phyloP scores from a whole-genome alignment of 1,140 invertebrate genomes.

The Apis cerana region DNA sequence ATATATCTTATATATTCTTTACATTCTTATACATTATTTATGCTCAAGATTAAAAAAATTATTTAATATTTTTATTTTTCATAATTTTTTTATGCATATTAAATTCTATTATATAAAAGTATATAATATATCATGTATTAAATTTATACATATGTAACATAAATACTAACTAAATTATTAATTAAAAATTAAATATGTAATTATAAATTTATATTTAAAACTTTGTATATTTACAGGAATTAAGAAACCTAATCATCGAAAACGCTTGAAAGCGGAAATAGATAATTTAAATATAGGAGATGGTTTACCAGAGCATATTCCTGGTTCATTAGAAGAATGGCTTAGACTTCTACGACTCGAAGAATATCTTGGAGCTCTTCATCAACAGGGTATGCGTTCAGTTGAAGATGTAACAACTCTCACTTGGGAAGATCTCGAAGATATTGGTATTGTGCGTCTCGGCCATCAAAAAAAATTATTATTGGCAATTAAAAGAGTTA shows the following conservation, averaged over 20 bases:
- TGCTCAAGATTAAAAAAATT: too few species aligned
- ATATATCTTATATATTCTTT: too few species aligned
- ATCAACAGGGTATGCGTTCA: constrained; percentile 95
- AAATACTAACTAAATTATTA: neutral
- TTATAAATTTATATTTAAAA: neutral
- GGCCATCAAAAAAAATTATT: constrained; percentile 99
- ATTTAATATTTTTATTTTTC: too few species aligned
- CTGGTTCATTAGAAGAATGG: constrained; percentile 96
- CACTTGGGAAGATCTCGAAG: constrained; percentile 99
- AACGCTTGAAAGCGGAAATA: constrained; percentile 97
- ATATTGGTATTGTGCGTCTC: constrained; percentile 96
- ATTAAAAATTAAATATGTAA: neutral
- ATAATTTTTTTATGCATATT: too few species aligned
- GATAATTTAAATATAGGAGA: constrained; percentile 96
- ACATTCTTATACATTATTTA: too few species aligned
- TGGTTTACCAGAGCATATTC: constrained; percentile 95
- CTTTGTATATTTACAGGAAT: constrained; percentile 82
- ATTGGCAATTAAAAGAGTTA: constrained; percentile 97
- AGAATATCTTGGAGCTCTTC: constrained; percentile 93
- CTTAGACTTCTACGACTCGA: constrained; percentile 93
- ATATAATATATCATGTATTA: too few species aligned
- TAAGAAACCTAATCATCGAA: constrained; percentile 98
- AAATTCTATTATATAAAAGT: too few species aligned
- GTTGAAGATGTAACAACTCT: constrained; percentile 96
- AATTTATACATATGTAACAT: neutral